phyloP scores from a whole-genome alignment of 2,113 vertebrate genomes.

The Podilymbus podiceps region DNA sequence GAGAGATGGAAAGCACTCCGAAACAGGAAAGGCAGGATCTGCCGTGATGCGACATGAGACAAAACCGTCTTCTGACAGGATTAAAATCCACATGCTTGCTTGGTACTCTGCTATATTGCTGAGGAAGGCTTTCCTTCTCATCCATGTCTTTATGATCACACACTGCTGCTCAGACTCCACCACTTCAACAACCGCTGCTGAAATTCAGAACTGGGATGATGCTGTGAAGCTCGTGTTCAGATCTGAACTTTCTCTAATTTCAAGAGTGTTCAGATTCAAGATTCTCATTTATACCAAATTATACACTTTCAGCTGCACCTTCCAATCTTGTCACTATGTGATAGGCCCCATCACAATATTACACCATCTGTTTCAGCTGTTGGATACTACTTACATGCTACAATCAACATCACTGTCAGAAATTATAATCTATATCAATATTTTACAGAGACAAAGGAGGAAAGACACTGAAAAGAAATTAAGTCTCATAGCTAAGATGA shows the following conservation, averaged over 20 bases:
- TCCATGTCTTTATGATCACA: background rate
- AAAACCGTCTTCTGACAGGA: background rate
- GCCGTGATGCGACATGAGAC: background rate
- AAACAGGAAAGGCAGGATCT: background rate
- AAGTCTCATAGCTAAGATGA: constrained; percentile 23
- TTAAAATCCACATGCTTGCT: background rate
- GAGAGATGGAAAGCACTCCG: background rate
- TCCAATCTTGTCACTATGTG: background rate
- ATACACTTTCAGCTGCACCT: background rate
- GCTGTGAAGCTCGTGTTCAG: background rate
- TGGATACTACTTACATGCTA: background rate
- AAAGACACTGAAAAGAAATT: constrained; percentile 30
- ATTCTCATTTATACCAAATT: background rate
- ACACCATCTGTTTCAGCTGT: background rate
- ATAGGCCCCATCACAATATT: background rate
- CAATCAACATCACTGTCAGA: constrained; percentile 1
- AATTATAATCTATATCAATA: constrained; percentile 10
- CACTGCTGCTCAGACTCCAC: background rate
- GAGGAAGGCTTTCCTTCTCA: background rate
- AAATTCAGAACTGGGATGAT: background rate
- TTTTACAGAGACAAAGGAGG: constrained; percentile 5
- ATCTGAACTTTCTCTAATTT: background rate
- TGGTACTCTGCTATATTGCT: background rate
- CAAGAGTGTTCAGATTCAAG: background rate
- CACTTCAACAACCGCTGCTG: background rate